Base-by-base conservation (phyloP, 2,888 invertebrate genomes). In the Yponomeuta evonymella region DNA sequence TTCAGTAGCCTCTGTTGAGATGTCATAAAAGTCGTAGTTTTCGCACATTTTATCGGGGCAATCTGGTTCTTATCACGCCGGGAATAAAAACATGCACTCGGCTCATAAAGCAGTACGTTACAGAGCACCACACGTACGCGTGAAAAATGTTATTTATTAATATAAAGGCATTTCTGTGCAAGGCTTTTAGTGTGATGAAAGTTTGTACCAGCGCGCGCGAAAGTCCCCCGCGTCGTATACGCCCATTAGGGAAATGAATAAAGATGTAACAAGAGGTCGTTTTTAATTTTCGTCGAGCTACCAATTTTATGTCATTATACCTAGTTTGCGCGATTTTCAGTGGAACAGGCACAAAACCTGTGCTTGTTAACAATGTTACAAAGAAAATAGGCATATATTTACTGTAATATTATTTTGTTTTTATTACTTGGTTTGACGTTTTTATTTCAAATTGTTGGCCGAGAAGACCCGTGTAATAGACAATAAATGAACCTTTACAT, bases 141-240 rank as follows among this genome's bases (percentile, higher is more conserved):
- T 76, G 81, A 82, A 83, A 81, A 83, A 84, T 65, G 65, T 65
- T 86, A 81, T 87, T 83, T 89, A 90, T 88, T 90, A 90, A 88
- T 90, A 86, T 86, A 84, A 82, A 83, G 87, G 85, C 81, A 87
- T 87, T 88, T 85, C 86, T 83, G 86, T 88, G 87, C 85, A 86
- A 82, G 85, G 90, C 89, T 90, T 91, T 90, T 89, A 90, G 89
- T 89, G 83, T 89, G 89, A 90, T 90, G 89, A 90, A 90, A 89
- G 88, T 90, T 83, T 79, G 82, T 85, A 48, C 48, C 70, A 65
- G 65, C n/a, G 82, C 82, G 81, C 82, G 81, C 82, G 75, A 80
- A 81, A 85, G 84, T 87, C 90, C 90, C 90, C 81, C 76, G 90
- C 85, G 90, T 85, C 86, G 79, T 85, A 87, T 87, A 87, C 87